Base-by-base conservation (phyloP, 1,140 invertebrate genomes). In the Lepeophtheirus salmonis region DNA sequence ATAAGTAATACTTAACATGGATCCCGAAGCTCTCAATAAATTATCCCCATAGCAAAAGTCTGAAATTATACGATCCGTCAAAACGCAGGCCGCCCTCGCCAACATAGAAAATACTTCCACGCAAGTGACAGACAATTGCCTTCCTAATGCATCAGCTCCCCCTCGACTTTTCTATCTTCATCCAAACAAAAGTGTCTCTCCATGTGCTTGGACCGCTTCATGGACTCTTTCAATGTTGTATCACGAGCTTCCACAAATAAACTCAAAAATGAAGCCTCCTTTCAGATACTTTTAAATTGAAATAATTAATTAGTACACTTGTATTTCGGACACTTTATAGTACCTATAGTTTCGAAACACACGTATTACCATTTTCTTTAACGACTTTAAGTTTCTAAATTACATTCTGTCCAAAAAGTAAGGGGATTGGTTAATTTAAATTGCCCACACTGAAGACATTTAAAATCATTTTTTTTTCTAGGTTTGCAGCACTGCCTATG, bases 41-140 rank as follows among this genome's bases (percentile, higher is more conserved):
- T 61, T 76, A 48, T 69, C 73, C 51, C 65, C 72, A n/a, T 65
- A 68, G 48, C 72, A 77, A 58, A 71, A 71, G 64, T 71, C 71
- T 22, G 72, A 76, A 58, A 63, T 77, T 4, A 73, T 77, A 68
- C 67, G 69, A 30, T 72, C 73, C 65, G 72, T 77, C 1, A 73
- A 76, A 65, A 70, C 75, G 62, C 74, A 77, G 65, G 69, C 76
- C n/a, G 75, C 75, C 16, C 65, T 77, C 20, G 70, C 72, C 16
- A 73, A 75, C 64, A 73, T 73, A n/a, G 20, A 75, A 77, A 64
- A 74, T 72, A 20, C 22, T 57, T 13, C 22, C 23, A 26, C 55
- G 55, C 74, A 74, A 69, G 72, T 77, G 61, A 73, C 75, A 10
- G 74, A 77, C 62, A 77, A 77, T 66, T 77, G 75, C 66, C 76